Evolutionary conservation across 2,888 invertebrate genomes (phyloP), one percentile per base, ranked within the genome.

Genomic region (Himalopsyche japonica): DNA sequence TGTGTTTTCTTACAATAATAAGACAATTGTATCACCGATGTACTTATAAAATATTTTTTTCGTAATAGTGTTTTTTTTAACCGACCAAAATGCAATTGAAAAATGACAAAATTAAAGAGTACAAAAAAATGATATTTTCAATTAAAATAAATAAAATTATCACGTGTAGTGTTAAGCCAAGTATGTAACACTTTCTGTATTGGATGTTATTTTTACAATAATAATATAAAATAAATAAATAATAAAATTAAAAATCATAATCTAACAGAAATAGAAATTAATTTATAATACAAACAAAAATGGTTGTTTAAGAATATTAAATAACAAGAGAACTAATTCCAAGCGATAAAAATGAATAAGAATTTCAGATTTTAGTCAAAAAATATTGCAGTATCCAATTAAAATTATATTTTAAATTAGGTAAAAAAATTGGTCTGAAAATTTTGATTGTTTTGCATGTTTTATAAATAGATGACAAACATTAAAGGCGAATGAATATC

Each of bases 1-100:
- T 83, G 64, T 64, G 76, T 82, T 84, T 81, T 76, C 79, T 18
- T 80, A 82, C 34, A 24, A 15, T 79, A 64, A 70, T 84, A 82
- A 84, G 84, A 84, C 82, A 70, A 30, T 79, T 81, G 43, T 84
- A 82, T 84, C 84, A 82, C 84, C 64, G 47, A 77, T 37, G 37
- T 18, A 57, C 76, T 47, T 76, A 82, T 82, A 27, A 20, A 76
- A 43, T 70, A 27, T 64, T 79, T 79, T 37, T 57, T 43, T 81
- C 27, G 48, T 57, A 49, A 49, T 48, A 77, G 27, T 81, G 32
- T 79, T 70, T 49, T 47, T n/a, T 27, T 24, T 43, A 81, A 70
- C 64, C 57, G 37, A 79, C 64, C 79, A 76, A 79, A 82, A 82
- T 64, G 82, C 82, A 57, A 24, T 82, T 32, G 76, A 76, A 76